Evolutionary conservation across 2,113 vertebrate species (phyloP).

Genomic region (Thalassarche chlororhynchos): DNA sequence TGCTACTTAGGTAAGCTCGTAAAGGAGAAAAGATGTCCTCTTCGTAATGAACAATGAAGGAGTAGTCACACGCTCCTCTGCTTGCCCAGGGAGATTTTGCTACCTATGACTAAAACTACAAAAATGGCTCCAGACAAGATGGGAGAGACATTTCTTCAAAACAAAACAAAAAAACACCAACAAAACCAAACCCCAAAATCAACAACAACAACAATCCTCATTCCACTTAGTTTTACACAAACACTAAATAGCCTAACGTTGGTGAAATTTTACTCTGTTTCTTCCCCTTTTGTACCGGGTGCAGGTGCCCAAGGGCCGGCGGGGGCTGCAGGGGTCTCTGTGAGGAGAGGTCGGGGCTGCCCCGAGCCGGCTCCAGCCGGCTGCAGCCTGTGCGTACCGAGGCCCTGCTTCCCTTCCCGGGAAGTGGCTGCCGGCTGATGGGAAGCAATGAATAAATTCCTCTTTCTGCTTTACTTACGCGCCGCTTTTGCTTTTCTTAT

Average conservation of each 20-base stretch:
- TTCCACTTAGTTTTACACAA: neutral
- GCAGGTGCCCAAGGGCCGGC: neutral
- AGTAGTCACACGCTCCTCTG: fast-evolving
- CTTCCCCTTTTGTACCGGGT: neutral
- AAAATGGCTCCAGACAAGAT: neutral
- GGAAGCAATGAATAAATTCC: neutral
- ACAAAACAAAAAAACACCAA: neutral
- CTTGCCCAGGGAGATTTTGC: neutral
- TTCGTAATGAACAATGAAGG: neutral
- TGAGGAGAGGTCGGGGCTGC: neutral
- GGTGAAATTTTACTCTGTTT: neutral
- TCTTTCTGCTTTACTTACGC: neutral
- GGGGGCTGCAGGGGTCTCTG: neutral
- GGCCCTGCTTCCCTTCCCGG: neutral
- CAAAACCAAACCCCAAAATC: neutral
- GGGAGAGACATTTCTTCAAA: neutral
- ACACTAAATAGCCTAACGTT: neutral
- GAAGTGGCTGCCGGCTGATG: too few relatives aligned
- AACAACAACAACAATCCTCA: neutral
- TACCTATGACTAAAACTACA: neutral
- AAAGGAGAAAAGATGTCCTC: neutral
- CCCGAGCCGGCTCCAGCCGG: neutral
- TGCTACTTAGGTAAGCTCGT: neutral
- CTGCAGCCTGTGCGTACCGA: fast-evolving
- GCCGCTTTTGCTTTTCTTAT: neutral